Percentiles rank a stretch among this genome's conserved stretches.
These are phyloP conservation scores for Nestor notabilis DNA, from an alignment of 2,113 vertebrate species.

Conservation along the genomic window DNA sequence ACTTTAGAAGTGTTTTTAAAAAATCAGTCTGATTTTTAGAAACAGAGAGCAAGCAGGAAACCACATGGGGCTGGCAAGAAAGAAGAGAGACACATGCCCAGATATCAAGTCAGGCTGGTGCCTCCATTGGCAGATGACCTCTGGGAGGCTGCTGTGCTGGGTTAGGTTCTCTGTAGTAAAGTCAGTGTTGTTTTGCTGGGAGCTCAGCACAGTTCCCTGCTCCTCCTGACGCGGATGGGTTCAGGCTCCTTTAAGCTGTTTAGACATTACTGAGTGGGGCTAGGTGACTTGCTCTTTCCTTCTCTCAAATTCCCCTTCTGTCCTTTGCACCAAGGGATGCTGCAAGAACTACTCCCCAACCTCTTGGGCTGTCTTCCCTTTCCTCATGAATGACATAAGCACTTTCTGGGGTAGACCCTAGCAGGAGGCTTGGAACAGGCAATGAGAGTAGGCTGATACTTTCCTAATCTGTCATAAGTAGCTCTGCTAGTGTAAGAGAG, in stretches of 20 bases:
- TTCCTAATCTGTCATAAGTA: not conserved
- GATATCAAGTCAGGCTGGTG: not conserved
- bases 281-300: not conserved
- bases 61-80: not conserved
- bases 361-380: not conserved
- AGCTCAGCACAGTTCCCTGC: not conserved
- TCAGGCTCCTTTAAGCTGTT: not conserved
- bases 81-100: not conserved
- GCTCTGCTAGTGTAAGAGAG: not conserved
- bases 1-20: not conserved
- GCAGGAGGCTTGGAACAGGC: not conserved
- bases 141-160: not conserved
- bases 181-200: not conserved
- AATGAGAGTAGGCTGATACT: not conserved
- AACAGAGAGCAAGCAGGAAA: not conserved
- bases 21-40: not conserved
- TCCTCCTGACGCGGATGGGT: fast-evolving
- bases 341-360: not conserved
- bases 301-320: not conserved
- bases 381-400: not conserved
- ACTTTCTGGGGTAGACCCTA: not conserved
- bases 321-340: not conserved
- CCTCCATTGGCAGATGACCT: not conserved
- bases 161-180: not conserved
- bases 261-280: not conserved